Base-by-base conservation (phyloP, 37 sponge, comb jelly and placozoan species). In the Chondrilla cf. caribensis region DNA sequence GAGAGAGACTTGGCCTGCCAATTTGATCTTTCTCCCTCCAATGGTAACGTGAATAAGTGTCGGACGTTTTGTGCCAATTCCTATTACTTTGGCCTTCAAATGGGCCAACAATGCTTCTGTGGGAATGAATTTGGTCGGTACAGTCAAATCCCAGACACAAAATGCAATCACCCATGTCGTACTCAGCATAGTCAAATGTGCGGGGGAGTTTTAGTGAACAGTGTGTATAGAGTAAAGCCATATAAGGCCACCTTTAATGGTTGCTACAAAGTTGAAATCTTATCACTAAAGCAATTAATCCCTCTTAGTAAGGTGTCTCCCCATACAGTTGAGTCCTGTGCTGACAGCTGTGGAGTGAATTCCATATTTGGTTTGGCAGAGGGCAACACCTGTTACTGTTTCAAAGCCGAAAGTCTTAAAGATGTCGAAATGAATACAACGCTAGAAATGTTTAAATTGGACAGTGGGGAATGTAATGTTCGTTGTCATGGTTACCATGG, bases 61-160 rank as follows among this genome's bases (percentile, higher is more conserved):
- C 38, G 25, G 42, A 21, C 21, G 41, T 42, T 73, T 73, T 73
- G 76, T 24, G 18, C 2, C 8, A 37, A 39, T 0, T 84, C 71
- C 35, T 58, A 2, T 21, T 84, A 84, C 42, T 84, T 76, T 75
- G 84, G 77, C 5, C 29, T 84, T 25, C 84, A 84, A 40, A 25
- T 26, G 72, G 84, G 84, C 31, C 28, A 29, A n/a, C 70, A 82
- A 24, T 84, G 84, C 67, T 75, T 36, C 43, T 84, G 84, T 73
- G 84, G 76, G 38, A 58, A 84, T 19, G 41, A 58, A 39, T 84
- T 75, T 84, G 84, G 84, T 41, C 21, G 42, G 6, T 37, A 84
- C 58, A 77, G 84, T 29, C 60, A n/a, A 2, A 38, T 58, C 0
- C 60, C 60, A 28, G 84, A 73, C 44, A 42, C 1, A 18, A 55